Percentiles rank a stretch among this genome's conserved stretches.
Evolutionary conservation across 1,140 invertebrate species (phyloP).

Genomic region (Sweltsa coloradensis): DNA sequence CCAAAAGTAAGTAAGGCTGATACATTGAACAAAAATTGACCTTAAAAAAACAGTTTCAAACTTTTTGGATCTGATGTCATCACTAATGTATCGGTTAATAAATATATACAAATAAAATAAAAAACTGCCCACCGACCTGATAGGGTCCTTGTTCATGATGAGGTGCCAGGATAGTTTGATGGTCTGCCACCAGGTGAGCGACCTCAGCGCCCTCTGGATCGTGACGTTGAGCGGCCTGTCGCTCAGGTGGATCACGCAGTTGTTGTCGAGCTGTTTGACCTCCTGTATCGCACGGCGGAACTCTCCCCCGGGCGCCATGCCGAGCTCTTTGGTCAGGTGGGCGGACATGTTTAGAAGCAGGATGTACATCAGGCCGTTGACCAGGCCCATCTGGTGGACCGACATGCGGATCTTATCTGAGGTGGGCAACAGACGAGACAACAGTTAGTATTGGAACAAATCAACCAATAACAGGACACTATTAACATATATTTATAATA

Average conservation of each 20-base stretch:
- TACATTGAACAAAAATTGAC: too few species aligned
- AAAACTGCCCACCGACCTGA: conserved; percentile 43
- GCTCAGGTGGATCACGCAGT: conserved; percentile 75
- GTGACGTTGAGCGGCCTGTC: conserved; percentile 88
- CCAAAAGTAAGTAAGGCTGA: too few species aligned
- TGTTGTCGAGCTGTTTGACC: conserved; percentile 34
- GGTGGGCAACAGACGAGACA: conserved; percentile 11
- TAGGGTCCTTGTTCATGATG: conserved; percentile 59
- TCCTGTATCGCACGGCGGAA: conserved; percentile 84
- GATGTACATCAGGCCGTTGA: conserved; percentile 86
- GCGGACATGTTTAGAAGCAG: conserved; percentile 84
- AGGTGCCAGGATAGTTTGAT: conserved; percentile 73
- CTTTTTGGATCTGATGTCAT: too few species aligned
- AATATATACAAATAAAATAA: conserved; percentile 1
- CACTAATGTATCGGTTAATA: conserved; percentile 9
- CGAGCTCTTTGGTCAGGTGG: conserved; percentile 82
- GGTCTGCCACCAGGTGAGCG: conserved; percentile 79
- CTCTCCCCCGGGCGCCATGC: conserved; percentile 96
- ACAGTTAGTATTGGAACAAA: not conserved
- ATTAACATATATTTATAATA: conserved; percentile 11
- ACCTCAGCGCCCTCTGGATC: conserved; percentile 67
- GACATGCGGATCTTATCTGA: conserved; percentile 32
- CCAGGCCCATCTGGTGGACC: conserved; percentile 54
- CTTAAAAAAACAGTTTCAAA: too few species aligned
- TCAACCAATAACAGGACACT: conserved; percentile 7